Evolutionary conservation across 2,797 vertebrate genomes (phyloP).

Genomic region (Glyptemys insculpta): DNA sequence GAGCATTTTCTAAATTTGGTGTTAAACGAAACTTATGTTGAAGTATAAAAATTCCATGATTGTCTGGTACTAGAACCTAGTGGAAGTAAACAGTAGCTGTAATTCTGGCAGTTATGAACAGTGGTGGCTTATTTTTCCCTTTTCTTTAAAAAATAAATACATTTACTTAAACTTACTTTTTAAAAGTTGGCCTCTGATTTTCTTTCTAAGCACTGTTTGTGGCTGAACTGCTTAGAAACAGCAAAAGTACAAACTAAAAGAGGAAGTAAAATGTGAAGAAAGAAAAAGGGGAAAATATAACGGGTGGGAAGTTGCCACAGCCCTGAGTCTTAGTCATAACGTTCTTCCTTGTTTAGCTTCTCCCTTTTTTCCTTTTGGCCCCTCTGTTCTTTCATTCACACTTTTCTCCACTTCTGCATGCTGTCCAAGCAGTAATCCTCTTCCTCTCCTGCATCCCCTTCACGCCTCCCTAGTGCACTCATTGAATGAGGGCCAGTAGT

Average conservation of each 20-base stretch:
- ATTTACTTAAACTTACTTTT: not conserved
- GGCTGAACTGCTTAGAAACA: not conserved
- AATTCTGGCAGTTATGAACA: not conserved
- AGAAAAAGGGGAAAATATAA: not conserved
- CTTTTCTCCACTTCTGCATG: not conserved
- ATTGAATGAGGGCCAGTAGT: not conserved
- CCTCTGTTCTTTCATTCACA: not conserved
- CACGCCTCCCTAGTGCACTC: not conserved
- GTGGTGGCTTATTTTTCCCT: not conserved
- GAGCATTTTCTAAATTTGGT: not conserved
- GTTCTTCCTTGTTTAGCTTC: not conserved
- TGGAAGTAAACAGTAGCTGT: not conserved
- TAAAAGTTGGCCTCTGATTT: not conserved
- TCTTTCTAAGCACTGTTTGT: not conserved
- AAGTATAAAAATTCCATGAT: not conserved
- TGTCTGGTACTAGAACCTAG: constrained; percentile 2
- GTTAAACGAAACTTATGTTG: not conserved
- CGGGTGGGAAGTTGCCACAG: not conserved
- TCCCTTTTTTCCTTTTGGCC: not conserved
- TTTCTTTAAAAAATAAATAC: not conserved
- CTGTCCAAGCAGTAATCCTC: not conserved
- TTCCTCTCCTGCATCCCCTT: not conserved
- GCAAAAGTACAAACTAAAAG: not conserved
- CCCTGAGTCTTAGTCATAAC: not conserved
- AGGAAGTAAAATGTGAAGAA: not conserved